Evolutionary conservation across 2,113 vertebrate genomes (phyloP).

Genomic region (Eleginops maclovinus): DNA sequence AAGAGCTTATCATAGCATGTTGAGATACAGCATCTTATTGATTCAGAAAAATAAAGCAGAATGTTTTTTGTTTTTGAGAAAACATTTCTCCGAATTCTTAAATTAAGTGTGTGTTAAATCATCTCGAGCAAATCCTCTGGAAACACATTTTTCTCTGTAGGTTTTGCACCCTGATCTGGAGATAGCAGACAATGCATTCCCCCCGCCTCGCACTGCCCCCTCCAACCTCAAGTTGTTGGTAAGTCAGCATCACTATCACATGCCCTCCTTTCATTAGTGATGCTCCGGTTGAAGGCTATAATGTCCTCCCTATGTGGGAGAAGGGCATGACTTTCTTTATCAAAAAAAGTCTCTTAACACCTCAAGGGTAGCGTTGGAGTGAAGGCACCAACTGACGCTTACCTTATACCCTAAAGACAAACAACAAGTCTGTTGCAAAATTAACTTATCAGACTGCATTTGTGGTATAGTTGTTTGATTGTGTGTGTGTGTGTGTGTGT

Average conservation of each 20-base stretch:
- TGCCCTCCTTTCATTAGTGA: conserved; percentile 4
- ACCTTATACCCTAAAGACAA: conserved; percentile 38
- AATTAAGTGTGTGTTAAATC: neutral
- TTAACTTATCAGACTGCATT: conserved; percentile 42
- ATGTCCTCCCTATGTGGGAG: conserved; percentile 7
- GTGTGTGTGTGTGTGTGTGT: conserved; percentile 54
- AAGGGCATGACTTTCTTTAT: conserved; percentile 9
- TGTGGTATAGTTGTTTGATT: conserved; percentile 53
- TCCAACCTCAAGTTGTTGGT: conserved; percentile 97
- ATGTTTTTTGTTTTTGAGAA: no score
- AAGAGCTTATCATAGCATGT: no score
- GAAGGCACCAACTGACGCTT: no score
- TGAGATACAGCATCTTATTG: no score
- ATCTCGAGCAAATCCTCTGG: conserved; percentile 3
- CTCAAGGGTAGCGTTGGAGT: neutral
- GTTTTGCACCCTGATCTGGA: conserved; percentile 98
- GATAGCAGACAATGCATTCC: conserved; percentile 97
- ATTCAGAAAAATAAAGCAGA: no score
- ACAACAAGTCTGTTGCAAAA: conserved; percentile 31
- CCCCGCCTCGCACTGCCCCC: conserved; percentile 91
- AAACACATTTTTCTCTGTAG: conserved; percentile 75
- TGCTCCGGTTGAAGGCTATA: neutral
- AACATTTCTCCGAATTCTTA: no score
- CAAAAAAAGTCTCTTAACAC: conserved; percentile 38
- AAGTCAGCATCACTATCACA: conserved; percentile 71